Evolutionary conservation across 2,113 vertebrate genomes (phyloP).

Genomic region (Malaclemys terrapin): DNA sequence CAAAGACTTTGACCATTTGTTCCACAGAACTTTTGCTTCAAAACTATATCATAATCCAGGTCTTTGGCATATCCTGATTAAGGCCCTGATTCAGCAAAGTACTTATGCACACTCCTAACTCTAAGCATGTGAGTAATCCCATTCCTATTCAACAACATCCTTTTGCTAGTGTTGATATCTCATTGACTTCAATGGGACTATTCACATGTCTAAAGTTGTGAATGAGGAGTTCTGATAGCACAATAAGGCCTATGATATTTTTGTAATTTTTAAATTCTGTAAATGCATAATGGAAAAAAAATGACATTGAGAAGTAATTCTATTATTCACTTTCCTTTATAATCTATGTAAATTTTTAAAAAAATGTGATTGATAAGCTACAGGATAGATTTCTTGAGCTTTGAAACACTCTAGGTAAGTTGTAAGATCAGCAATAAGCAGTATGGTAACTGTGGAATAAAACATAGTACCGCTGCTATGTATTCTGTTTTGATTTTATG

Average conservation of each 20-base stretch:
- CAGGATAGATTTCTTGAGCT: neutral
- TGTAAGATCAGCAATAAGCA: neutral
- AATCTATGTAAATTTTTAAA: neutral
- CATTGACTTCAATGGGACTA: neutral
- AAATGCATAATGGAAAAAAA: neutral
- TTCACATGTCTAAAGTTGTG: neutral
- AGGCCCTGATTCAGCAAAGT: neutral
- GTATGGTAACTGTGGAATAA: neutral
- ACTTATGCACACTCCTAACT: no score
- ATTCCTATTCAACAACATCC: neutral
- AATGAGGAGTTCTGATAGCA: neutral
- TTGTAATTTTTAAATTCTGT: neutral
- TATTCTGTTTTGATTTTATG: neutral
- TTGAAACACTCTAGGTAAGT: neutral
- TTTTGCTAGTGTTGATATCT: neutral
- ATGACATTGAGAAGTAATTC: neutral
- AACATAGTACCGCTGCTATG: neutral
- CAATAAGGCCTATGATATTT: neutral
- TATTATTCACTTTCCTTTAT: neutral
- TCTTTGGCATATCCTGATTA: neutral
- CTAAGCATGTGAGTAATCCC: no score
- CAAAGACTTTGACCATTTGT: neutral
- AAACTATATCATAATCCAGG: neutral
- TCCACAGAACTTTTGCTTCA: neutral
- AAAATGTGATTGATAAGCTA: neutral